Evolutionary conservation across 2,113 vertebrate genomes (phyloP), one percentile per base, ranked within the genome.

Genomic region (Carettochelys insculpta): DNA sequence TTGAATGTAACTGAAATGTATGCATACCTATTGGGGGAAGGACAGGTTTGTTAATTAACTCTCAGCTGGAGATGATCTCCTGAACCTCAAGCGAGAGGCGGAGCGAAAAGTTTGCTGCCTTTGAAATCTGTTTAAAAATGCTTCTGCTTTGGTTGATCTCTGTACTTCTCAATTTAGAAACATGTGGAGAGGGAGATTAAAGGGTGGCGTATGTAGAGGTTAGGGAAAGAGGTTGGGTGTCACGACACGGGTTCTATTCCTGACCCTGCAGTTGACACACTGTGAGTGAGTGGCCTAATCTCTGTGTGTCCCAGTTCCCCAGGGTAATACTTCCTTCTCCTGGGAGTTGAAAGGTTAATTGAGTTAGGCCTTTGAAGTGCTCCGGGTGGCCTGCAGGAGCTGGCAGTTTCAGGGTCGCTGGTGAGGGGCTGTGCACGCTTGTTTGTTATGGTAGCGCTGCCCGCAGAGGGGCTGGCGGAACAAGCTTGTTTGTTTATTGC

Each of bases 111-210:
- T 51, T 73, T 53, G 86, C 65, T 88, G 25, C 20, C 58, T 82
- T 80, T 29, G 20, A 4, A 34, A 5, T 0, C 11, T 51, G 41
- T 48, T 81, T 91, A 80, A 38, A 73, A 80, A 52, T 25, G 47
- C 2, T 12, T 78, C 58, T 58, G 80, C 87, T 81, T 88, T 65
- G 85, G 88, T 77, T 6, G 2, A n/a, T 92, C 48, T 25, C 61
- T 56, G 80, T 38, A 1, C 43, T 11, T 80, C 95, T 91, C 73
- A 80, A 86, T 96, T 97, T 96, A 95, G 95, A 95, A 96, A 77
- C 89, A 68, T 1, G 75, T 1, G 76, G 96, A 1, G 24, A 56
- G 82, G 93, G 94, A 95, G 94, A 97, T 97, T 96, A 96, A 73
- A 97, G 94, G 91, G 93, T n/a, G 78, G 61, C 34, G 77, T 4